Conservation (phyloP, 2,797 vertebrate species). For the Hippoglossus hippoglossus region DNA sequence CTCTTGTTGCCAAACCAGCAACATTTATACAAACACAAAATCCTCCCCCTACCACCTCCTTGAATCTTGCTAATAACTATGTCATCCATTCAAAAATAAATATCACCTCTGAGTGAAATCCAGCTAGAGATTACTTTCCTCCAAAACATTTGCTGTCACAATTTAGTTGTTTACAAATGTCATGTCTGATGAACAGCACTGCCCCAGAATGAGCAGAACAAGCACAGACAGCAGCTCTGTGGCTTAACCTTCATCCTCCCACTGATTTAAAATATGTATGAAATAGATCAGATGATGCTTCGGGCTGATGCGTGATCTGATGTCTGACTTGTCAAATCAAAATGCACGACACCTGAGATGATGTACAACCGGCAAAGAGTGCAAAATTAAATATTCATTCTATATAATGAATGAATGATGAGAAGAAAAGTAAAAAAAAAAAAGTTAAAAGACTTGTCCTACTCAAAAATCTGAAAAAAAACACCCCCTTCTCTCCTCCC, state of each 20-base stretch:
- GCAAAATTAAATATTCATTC: conserved; percentile 6
- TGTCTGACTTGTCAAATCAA: background rate
- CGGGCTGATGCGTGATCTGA: background rate
- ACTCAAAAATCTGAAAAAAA: background rate
- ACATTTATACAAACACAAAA: no score
- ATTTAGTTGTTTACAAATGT: no score
- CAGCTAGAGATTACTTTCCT: no score
- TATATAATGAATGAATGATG: background rate
- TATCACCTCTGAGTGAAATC: no score
- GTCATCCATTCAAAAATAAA: no score
- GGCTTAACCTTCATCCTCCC: background rate
- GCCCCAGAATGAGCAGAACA: no score
- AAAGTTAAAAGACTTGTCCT: background rate
- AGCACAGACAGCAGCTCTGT: background rate
- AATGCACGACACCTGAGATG: background rate
- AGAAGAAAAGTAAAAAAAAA: background rate
- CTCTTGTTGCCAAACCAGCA: no score
- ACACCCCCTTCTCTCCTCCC: no score
- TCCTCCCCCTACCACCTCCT: no score
- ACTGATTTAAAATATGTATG: conserved; percentile 1
- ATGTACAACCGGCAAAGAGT: background rate
- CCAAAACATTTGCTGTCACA: no score
- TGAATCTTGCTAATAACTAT: no score
- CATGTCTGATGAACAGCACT: no score
- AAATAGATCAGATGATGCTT: background rate